These are phyloP conservation scores for Philhelius pedissequus DNA, from an alignment of 2,888 invertebrate genomes.

Conservation along the genomic window DNA sequence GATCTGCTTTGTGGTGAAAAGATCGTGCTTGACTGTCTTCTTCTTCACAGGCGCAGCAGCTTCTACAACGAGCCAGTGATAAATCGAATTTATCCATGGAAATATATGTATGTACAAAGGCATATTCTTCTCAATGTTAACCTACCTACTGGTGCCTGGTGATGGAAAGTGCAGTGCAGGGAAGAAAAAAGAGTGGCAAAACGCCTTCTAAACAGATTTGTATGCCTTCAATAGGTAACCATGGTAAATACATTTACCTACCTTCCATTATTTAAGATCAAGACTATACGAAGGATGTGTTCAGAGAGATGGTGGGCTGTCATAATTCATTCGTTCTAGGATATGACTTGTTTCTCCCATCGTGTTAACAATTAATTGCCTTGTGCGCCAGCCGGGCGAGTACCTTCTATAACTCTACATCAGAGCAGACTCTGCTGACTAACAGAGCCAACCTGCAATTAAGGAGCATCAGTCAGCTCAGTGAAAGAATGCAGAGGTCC, in stretches of 20 bases:
- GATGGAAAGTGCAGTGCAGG: conserved; percentile 21
- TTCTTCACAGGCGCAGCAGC: neutral
- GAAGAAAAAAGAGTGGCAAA: conserved; percentile 66
- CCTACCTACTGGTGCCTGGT: neutral
- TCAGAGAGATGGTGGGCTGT: conserved; percentile 27
- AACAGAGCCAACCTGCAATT: conserved; percentile 19
- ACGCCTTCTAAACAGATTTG: conserved; percentile 67
- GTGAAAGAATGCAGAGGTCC: conserved; percentile 11
- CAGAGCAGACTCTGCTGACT: no score
- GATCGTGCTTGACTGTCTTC: conserved; percentile 25
- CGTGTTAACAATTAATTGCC: conserved; percentile 63
- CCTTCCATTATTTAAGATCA: conserved; percentile 44
- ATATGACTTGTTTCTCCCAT: conserved; percentile 56
- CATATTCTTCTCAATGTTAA: conserved; percentile 28
- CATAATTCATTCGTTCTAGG: conserved; percentile 65
- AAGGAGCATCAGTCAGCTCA: conserved; percentile 16
- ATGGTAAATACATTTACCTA: neutral
- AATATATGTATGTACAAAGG: conserved; percentile 29
- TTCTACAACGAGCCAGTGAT: conserved; percentile 63
- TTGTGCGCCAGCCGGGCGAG: conserved; percentile 11
- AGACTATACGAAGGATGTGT: conserved; percentile 36
- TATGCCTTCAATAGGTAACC: conserved; percentile 45
- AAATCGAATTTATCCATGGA: conserved; percentile 66
- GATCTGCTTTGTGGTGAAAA: no score
- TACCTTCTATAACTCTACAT: neutral